Conservation (phyloP, 1,140 invertebrate species). For the Ostrea denselamellosa region DNA sequence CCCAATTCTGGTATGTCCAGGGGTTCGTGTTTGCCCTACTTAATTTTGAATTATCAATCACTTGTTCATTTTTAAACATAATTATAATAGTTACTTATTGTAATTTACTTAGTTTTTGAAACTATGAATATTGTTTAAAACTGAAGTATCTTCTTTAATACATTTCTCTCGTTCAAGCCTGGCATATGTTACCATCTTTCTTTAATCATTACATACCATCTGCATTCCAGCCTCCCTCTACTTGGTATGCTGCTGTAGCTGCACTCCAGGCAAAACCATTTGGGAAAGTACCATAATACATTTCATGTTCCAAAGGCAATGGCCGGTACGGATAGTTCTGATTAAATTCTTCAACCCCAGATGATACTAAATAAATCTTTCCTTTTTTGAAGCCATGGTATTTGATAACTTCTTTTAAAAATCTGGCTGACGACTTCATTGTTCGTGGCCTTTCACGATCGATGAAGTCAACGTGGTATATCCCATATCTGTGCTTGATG, state of each 20-base stretch:
- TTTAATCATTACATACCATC: slow-evolving; percentile 67
- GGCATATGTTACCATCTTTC: too few species aligned
- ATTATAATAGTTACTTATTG: too few species aligned
- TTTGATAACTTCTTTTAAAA: not conserved
- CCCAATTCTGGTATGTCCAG: too few species aligned
- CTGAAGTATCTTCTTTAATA: too few species aligned
- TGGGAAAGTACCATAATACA: slow-evolving; percentile 72
- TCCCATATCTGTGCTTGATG: slow-evolving; percentile 83
- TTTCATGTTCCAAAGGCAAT: slow-evolving; percentile 51
- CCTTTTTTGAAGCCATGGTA: not conserved
- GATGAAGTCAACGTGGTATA: slow-evolving; percentile 86
- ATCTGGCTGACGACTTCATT: slow-evolving; percentile 83
- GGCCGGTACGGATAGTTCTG: not conserved
- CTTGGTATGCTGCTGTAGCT: slow-evolving; percentile 78
- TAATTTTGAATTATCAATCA: too few species aligned
- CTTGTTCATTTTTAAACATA: too few species aligned
- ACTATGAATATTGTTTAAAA: too few species aligned
- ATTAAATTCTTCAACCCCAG: not conserved
- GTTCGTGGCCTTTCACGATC: slow-evolving; percentile 83
- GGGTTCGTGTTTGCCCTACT: too few species aligned
- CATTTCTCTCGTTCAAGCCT: too few species aligned
- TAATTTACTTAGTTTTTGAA: too few species aligned
- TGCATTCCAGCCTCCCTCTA: slow-evolving; percentile 78
- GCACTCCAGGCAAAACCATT: slow-evolving; percentile 77
- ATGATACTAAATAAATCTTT: not conserved